These are phyloP conservation scores for Sitobion miscanthi DNA, from an alignment of 1,140 invertebrate species.

Conservation along the genomic window DNA sequence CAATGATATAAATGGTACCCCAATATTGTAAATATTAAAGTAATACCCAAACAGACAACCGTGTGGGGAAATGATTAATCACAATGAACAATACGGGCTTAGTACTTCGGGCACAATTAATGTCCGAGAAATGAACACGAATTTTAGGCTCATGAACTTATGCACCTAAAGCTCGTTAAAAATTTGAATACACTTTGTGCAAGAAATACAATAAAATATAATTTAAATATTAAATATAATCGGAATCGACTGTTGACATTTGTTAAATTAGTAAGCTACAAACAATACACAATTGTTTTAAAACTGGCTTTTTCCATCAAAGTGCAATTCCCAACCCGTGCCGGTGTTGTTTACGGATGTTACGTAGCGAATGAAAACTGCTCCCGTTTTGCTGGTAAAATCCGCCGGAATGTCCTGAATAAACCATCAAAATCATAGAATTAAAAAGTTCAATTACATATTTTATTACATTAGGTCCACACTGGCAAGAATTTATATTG, in stretches of 20 bases:
- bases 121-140: no score
- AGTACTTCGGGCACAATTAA: no score
- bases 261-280: background rate
- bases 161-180: no score
- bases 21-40: no score
- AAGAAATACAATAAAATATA: background rate
- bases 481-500: no score
- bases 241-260: background rate
- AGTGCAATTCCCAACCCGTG: background rate
- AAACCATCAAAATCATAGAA: background rate
- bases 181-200: background rate
- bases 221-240: background rate
- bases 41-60: no score
- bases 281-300: background rate
- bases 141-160: no score
- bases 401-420: background rate
- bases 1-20: no score
- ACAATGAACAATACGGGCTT: no score
- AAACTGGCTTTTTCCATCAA: background rate
- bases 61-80: no score
- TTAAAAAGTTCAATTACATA: background rate
- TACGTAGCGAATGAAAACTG: conserved; percentile 4
- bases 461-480: background rate
- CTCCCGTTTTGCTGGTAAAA: background rate
- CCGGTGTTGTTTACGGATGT: background rate